Base-by-base conservation (phyloP, 2,888 invertebrate genomes). In the Schizotus pectinicornis region DNA sequence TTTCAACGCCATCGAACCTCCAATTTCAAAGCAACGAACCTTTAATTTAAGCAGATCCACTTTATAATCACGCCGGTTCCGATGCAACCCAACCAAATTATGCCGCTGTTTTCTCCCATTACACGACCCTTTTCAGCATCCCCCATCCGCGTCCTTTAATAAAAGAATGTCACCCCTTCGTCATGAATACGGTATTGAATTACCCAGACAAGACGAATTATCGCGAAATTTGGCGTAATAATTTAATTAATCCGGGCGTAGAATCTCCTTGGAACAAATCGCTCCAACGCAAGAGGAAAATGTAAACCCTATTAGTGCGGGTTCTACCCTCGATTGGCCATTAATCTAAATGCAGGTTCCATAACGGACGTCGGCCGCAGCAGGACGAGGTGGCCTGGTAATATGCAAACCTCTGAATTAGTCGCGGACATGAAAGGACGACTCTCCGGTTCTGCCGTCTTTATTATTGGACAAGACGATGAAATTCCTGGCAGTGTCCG, bases 331-430 rank as follows among this genome's bases (percentile, higher is more conserved):
- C 37, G 14, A 46, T 22, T 33, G 39, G 30, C 35, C 54, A 48
- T 55, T 48, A 55, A 55, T 55, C 30, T 48, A 48, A 55, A 41
- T 48, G 42, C 37, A 46, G 47, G 38, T 45, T 32, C 31, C 30
- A 41, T 48, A 48, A 39, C 46, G 54, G 35, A 30, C 31, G 31
- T 42, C 34, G 36, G 31, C 47, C 41, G 34, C 41, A 33, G 14
- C 46, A 13, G 36, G 8, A 9, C 35, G 22, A 6, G 32, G 11
- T 51, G 8, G 6, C 35, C n/a, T 1, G 32, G 11, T 51, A 42
- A 51, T 43, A 35, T 36, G 30, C 30, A 48, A 13, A 51, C 30
- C 36, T 6, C 36, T 42, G 42, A 51, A 35, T 51, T 51, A 36
- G 30, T 51, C 34, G 14, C n/a, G 41, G 41, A 51, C 36, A 35